Percentiles rank a stretch among this genome's conserved stretches.
Conservation (phyloP, 2,888 invertebrate genomes). For the Ommatoiulus sabulosus region DNA sequence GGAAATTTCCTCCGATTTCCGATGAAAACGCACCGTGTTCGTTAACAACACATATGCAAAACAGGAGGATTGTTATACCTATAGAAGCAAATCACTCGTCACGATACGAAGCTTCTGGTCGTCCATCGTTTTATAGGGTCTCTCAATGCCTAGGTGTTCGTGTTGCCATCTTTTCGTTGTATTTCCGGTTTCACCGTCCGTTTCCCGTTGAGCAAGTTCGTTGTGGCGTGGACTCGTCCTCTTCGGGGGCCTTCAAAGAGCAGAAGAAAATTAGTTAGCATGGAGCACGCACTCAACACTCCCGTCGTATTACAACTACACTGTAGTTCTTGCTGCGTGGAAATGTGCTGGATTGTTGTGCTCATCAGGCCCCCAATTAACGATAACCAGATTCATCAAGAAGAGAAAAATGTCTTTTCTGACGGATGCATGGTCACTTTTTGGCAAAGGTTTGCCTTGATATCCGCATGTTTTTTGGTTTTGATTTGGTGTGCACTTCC, state of each 20-base stretch:
- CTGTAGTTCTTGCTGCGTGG: not conserved
- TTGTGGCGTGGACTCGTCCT: slow-evolving; percentile 21
- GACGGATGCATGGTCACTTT: not conserved
- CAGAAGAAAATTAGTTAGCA: slow-evolving; percentile 55
- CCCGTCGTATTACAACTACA: not conserved
- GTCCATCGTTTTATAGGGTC: not conserved
- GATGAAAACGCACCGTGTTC: not conserved
- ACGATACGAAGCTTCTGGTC: not conserved
- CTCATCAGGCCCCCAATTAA: slow-evolving; percentile 23
- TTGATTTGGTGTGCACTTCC: not conserved
- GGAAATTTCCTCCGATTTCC: not conserved
- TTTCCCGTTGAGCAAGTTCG: not conserved
- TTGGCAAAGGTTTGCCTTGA: not conserved
- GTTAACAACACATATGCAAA: not conserved
- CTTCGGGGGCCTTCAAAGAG: slow-evolving; percentile 56
- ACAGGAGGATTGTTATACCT: not conserved
- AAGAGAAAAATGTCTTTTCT: not conserved
- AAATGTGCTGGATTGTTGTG: slow-evolving; percentile 22
- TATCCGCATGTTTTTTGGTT: slow-evolving; percentile 7
- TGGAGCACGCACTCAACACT: slow-evolving; percentile 27
- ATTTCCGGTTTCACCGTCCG: not conserved
- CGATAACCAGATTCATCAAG: slow-evolving; percentile 30
- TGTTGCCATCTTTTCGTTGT: not conserved
- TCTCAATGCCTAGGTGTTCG: not conserved
- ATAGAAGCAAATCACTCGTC: not conserved